These are phyloP conservation scores for Numenius phaeopus DNA, from an alignment of 2,797 vertebrate species.

Conservation along the genomic window DNA sequence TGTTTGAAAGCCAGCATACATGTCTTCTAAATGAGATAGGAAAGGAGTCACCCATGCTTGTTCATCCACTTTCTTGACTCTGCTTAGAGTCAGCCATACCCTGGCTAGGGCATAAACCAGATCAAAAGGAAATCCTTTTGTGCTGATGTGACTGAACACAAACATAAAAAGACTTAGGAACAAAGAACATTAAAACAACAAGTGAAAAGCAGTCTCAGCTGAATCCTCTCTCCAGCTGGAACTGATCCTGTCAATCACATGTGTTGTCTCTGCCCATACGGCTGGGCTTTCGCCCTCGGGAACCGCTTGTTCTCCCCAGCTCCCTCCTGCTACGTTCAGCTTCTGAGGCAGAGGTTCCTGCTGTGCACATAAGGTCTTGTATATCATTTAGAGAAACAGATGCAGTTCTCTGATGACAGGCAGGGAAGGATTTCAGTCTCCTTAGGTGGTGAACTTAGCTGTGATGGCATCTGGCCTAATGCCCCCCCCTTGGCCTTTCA, in stretches of 20 bases:
- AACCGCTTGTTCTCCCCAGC: background rate
- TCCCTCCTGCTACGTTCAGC: background rate
- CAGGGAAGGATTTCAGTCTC: slow-evolving; percentile 38
- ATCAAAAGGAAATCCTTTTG: slow-evolving; percentile 4
- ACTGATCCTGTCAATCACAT: background rate
- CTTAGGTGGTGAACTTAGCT: slow-evolving; percentile 35
- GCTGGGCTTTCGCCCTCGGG: background rate
- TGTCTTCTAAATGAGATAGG: background rate
- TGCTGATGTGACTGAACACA: background rate
- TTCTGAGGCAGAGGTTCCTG: slow-evolving; percentile 11
- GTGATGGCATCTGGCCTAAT: slow-evolving; percentile 31
- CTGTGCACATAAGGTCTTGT: background rate
- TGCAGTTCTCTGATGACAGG: slow-evolving; percentile 36
- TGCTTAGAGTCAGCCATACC: background rate
- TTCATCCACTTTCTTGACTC: background rate
- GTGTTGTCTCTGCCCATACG: background rate
- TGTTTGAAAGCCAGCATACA: background rate
- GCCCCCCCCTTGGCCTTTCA: slow-evolving; percentile 8
- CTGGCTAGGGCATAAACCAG: background rate
- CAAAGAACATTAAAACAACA: background rate
- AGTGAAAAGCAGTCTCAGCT: background rate
- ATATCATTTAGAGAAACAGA: slow-evolving; percentile 43
- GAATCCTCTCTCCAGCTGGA: background rate
- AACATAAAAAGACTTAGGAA: background rate
- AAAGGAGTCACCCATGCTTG: background rate